A percentile compares a stretch with the other conserved stretches of the same genome.
Evolutionary conservation across 1,140 invertebrate genomes (phyloP).

Genomic region (Ceratosolen solmsi): DNA sequence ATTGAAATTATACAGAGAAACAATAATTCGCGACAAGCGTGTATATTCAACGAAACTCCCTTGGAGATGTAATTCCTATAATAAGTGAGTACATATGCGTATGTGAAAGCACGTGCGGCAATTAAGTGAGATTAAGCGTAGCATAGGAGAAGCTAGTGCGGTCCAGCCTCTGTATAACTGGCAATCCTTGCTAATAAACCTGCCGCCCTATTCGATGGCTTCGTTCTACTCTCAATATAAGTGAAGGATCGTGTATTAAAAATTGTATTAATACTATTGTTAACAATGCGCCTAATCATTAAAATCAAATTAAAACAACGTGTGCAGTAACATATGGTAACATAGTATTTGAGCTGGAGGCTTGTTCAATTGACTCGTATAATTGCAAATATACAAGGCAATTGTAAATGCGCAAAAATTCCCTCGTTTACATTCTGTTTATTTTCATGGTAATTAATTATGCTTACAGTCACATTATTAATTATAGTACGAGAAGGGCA

Average conservation of each 20-base stretch:
- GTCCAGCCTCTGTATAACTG: neutral
- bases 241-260: neutral
- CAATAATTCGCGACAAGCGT: too few relatives aligned
- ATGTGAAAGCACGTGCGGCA: slow-evolving; percentile 11
- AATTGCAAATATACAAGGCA: too few relatives aligned
- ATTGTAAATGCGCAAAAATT: too few relatives aligned
- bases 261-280: too few relatives aligned
- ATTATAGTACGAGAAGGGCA: too few relatives aligned
- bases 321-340: neutral
- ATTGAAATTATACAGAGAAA: neutral
- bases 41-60: neutral
- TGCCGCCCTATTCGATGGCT: neutral
- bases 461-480: too few relatives aligned
- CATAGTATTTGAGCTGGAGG: too few relatives aligned
- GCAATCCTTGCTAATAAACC: slow-evolving; percentile 18
- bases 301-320: neutral
- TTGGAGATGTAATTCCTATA: slow-evolving; percentile 18
- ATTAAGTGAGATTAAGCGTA: slow-evolving; percentile 23
- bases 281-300: too few relatives aligned
- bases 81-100: neutral
- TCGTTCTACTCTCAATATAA: neutral
- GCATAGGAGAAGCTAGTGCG: neutral
- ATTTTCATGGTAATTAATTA: too few relatives aligned
- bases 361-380: too few relatives aligned
- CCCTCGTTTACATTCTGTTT: too few relatives aligned